A percentile compares a stretch with the other conserved stretches of the same genome.
These are phyloP conservation scores for Colletes collaris DNA, from an alignment of 2,888 invertebrate genomes.

Conservation along the genomic window DNA sequence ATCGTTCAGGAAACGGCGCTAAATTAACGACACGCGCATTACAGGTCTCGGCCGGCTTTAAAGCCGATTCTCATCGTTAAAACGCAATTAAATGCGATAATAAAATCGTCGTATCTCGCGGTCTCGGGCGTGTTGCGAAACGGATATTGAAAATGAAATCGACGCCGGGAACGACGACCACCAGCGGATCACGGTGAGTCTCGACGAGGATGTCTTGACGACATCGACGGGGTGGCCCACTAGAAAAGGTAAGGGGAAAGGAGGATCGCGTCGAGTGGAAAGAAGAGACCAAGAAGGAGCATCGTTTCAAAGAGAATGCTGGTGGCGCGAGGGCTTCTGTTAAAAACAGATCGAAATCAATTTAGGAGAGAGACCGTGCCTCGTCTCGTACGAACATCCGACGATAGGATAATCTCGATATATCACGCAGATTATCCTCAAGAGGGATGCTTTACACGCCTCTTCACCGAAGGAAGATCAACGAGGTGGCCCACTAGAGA, in stretches of 20 bases:
- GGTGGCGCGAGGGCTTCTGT: not conserved
- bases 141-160: conserved; percentile 30
- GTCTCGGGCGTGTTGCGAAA: not conserved
- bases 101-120: conserved; percentile 2
- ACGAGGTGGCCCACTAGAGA: conserved; percentile 60
- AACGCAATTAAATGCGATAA: conserved; percentile 8
- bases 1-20: conserved; percentile 11
- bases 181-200: conserved; percentile 23
- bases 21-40: not conserved
- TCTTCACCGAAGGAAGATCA: conserved; percentile 54
- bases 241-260: conserved; percentile 29
- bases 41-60: not conserved
- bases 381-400: conserved; percentile 13
- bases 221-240: conserved; percentile 48
- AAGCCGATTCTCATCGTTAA: conserved; percentile 2
- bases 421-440: conserved; percentile 42
- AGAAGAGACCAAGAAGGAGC: conserved; percentile 15
- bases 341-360: no score
- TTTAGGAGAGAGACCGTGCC: no score
- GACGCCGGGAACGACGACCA: conserved; percentile 12
- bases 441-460: conserved; percentile 50
- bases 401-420: conserved; percentile 45
- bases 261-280: conserved; percentile 18
- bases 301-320: conserved; percentile 6
- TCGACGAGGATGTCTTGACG: conserved; percentile 35